phyloP scores from a whole-genome alignment of 2,888 invertebrate species.

The Dusona sp. region DNA sequence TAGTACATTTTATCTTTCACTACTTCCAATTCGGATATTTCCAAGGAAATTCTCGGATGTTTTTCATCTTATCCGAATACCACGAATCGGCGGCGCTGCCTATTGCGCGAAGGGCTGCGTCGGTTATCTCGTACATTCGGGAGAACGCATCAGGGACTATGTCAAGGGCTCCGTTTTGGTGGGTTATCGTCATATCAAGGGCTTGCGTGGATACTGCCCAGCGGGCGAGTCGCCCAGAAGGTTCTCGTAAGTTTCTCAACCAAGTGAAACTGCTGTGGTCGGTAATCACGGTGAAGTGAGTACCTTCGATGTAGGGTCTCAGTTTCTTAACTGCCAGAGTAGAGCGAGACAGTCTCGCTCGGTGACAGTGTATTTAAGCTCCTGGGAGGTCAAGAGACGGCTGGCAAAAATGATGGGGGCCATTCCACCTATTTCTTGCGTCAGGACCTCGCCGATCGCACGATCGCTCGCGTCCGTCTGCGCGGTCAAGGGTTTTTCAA shows the following conservation, averaged over 20 bases:
- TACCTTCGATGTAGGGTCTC: background rate
- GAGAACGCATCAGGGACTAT: conserved; percentile 10
- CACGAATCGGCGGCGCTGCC: background rate
- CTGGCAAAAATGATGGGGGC: conserved; percentile 16
- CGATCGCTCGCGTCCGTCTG: too few relatives aligned
- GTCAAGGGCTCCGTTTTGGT: too few relatives aligned
- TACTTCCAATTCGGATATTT: conserved; percentile 32
- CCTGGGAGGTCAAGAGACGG: background rate
- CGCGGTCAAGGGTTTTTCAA: background rate
- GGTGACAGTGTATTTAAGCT: too few relatives aligned
- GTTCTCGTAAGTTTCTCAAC: conserved; percentile 14
- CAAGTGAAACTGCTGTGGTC: conserved; percentile 3
- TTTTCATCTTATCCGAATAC: too few relatives aligned
- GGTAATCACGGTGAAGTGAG: too few relatives aligned
- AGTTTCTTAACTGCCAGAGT: conserved; percentile 9
- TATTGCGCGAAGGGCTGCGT: background rate
- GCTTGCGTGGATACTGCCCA: conserved; percentile 11
- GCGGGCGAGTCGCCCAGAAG: background rate
- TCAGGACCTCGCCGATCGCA: background rate
- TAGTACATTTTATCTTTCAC: background rate
- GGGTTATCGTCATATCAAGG: conserved; percentile 7
- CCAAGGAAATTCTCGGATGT: conserved; percentile 1
- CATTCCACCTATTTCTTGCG: background rate
- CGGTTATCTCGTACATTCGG: background rate
- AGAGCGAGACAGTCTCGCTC: background rate